These are phyloP conservation scores for Stercorarius parasiticus DNA, from an alignment of 2,113 vertebrate species.

Conservation along the genomic window DNA sequence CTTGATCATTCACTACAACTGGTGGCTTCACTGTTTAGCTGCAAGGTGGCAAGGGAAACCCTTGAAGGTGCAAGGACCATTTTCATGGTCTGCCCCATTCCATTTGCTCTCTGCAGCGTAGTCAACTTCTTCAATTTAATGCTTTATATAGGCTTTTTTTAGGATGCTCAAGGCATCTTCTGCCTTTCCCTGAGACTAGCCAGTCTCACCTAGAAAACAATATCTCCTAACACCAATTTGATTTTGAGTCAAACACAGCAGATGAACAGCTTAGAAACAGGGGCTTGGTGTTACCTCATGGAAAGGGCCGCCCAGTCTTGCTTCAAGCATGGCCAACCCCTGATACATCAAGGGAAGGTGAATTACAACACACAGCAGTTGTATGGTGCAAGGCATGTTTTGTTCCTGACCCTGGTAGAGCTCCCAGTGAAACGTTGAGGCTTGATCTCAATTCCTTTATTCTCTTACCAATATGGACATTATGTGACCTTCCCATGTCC, in stretches of 20 bases:
- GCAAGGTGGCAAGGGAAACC: background rate
- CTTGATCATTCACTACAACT: background rate
- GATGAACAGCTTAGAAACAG: background rate
- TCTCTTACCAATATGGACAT: background rate
- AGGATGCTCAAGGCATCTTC: background rate
- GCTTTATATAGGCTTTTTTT: background rate
- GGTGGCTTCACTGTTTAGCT: background rate
- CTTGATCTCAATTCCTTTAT: background rate
- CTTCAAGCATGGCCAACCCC: background rate
- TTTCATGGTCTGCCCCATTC: background rate
- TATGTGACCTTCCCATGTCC: fast-evolving
- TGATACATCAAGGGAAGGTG: fast-evolving
- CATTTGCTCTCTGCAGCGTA: background rate
- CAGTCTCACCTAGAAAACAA: background rate
- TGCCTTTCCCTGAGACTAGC: background rate
- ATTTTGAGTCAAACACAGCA: background rate
- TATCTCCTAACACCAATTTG: background rate
- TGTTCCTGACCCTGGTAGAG: background rate
- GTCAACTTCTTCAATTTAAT: background rate
- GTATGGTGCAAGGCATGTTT: background rate
- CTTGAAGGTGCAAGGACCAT: background rate
- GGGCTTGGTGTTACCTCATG: background rate
- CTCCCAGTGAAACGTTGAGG: background rate
- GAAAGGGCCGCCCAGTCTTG: background rate
- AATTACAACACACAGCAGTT: background rate